Evolutionary conservation across 1,140 invertebrate species (phyloP), one percentile per base, ranked within the genome.

Genomic region (Ceratosolen fusciceps): DNA sequence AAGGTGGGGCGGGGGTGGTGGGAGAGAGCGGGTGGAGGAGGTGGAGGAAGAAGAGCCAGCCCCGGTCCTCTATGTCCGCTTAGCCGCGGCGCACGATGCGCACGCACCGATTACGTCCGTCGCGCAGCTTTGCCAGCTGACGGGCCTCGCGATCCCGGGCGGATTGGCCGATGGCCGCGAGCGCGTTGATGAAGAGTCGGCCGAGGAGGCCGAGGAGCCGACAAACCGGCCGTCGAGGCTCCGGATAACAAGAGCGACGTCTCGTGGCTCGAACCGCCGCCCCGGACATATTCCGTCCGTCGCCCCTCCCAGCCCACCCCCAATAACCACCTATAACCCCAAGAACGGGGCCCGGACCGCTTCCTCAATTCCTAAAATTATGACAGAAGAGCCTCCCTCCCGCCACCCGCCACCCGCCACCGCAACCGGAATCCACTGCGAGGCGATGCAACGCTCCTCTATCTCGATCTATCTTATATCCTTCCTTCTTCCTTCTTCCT

Each of bases 81-180:
- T 34, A 77, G 39, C 19, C 52, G 16, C 77, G 77, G 16, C 77
- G 54, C 31, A 79, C 77, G 52, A 79, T 79, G 70, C 77, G 77
- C 43, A 67, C 21, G 77, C 70, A 79, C 58, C 62, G 77, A 47
- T 72, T 79, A 43, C 70, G 68, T 58, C 31, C 72, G 43, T 58
- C 39, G 14, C 58, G 70, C 4, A 79, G 52, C 47, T 54, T 72
- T n/a, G 70, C 71, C 56, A 73, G 43, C 54, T 49, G 56, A 26
- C 34, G 68, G n/a, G 77, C 77, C 14, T 73, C 58, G 14, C 77
- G 77, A 39, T 73, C 68, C 21, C 19, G 70, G 10, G 34, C 70
- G 9, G 77, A 70, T 0, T 70, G 54, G 9, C 58, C 4, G 14
- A 79, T 79, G 37, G 77, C 77, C 43, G 77, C 77, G 3, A 79